phyloP scores from a whole-genome alignment of 2,113 vertebrate species.

The Strix uralensis region DNA sequence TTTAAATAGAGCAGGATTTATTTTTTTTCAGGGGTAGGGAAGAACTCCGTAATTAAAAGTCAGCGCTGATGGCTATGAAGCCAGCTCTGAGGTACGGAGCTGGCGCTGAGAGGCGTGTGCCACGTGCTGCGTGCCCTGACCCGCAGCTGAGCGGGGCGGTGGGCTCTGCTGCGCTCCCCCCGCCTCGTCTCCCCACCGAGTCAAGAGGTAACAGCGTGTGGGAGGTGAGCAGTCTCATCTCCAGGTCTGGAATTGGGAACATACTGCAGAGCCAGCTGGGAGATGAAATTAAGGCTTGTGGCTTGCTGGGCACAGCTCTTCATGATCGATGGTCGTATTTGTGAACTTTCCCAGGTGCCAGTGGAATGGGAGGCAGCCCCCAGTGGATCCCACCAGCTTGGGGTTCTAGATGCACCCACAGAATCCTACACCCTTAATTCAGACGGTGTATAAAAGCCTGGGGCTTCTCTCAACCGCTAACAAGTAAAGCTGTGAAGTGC shows the following conservation, averaged over 20 bases:
- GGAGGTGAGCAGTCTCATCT: not conserved
- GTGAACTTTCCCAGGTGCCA: not conserved
- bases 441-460: not conserved
- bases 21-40: not conserved
- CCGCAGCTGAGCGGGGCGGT: not conserved
- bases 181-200: accelerated
- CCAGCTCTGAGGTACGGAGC: not conserved
- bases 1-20: slow-evolving; percentile 32
- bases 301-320: not conserved
- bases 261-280: not conserved
- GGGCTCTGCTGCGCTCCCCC: not conserved
- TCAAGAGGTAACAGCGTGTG: not conserved
- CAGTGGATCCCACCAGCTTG: accelerated
- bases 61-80: not conserved
- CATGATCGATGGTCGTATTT: not conserved
- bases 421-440: not conserved
- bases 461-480: not conserved
- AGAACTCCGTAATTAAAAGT: slow-evolving; percentile 6
- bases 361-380: not conserved
- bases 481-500: not conserved
- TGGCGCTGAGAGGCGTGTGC: not conserved
- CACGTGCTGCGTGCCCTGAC: not conserved
- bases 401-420: not conserved
- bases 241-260: not conserved
- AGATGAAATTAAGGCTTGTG: not conserved